Base-by-base conservation (phyloP, 2,888 invertebrate species). In the Scrobipalpa atriplicella region DNA sequence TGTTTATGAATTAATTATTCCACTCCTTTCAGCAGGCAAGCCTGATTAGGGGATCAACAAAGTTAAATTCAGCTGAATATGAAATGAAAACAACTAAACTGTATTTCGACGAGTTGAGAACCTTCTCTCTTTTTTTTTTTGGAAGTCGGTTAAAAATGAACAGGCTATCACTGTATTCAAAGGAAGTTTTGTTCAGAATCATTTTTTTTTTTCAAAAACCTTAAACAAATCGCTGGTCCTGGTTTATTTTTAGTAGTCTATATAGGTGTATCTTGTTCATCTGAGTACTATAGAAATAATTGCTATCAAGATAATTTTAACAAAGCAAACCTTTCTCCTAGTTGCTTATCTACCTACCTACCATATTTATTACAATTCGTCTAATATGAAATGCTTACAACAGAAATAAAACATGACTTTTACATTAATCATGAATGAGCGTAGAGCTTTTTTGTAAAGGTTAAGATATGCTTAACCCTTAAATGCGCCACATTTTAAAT, bases 391-490 rank as follows among this genome's bases (percentile, higher is more conserved):
- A 47, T 29, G 5, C 29, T n/a, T 16, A 47, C 16, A 16, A 47
- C 13, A n/a, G n/a, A 16, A 8, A 47, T 47, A 10, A n/a, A 5
- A 47, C 47, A 47, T 47, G 47, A 47, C 47, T 47, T 47, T 47
- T 5, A 43, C 47, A 47, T 47, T n/a, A 54, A 54, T 21, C 21
- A 54, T 21, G 54, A 54, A 54, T 54, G 10, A 18, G 38, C 54
- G 10, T 38, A 38, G 38, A 38, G 29, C 58, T 29, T 58, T 29
- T 58, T 36, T 58, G 13, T 58, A 29, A 36, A 36, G 58, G 58
- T 36, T n/a, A 58, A 58, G 54, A 18, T 13, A 29, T 21, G 9
- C 9, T 58, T n/a, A 1, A 54, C n/a, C n/a, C n/a, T n/a, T n/a
- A n/a, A n/a, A n/a, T n/a, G n/a, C n/a, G n/a, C n/a, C n/a, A n/a